Evolutionary conservation across 2,113 vertebrate genomes (phyloP), one percentile per base, ranked within the genome.

Genomic region (Connochaetes taurinus): DNA sequence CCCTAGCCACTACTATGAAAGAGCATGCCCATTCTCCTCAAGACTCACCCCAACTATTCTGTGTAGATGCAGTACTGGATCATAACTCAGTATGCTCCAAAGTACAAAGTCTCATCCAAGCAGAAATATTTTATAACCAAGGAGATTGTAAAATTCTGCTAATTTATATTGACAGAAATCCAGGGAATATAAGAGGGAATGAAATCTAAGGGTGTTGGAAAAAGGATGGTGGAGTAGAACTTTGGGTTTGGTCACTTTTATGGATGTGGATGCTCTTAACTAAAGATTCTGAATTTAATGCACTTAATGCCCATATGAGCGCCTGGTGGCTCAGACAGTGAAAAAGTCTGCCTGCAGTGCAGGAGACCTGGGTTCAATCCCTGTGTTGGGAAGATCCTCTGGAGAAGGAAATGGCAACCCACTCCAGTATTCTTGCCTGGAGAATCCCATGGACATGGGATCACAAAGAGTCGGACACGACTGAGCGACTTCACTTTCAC

Each of bases 231-330:
- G 27, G 15, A 62, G 43, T 31, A 43, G 55, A 94, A 64, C 5
- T 53, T 57, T 89, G 40, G 6, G 3, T 90, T 84, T 53, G 31
- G 7, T 4, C 74, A 85, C 47, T 60, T 64, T 86, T 40, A 36
- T 31, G 45, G 50, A 60, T 90, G 80, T 84, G 17, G 17, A 29
- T 85, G 6, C 8, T 57, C 17, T 94, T 71, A 13, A 84, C 36
- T 45, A 82, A 60, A 67, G 16, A 89, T 85, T 90, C 80, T 97
- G 62, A 93, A 78, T 90, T 95, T 80, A 94, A 62, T 52, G 33
- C 6, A 52, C n/a, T 50, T 53, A 80, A 74, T 23, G 36, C 31
- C 31, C 25, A 13, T 94, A 12, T 64, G 60, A 64, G 60, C 60
- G 31, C 31, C 29, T 33, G 60, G 14, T 64, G 60, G 13, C 31